Base-by-base conservation (phyloP, 35 echinoderm and acorn worm genomes). In the Patiria miniata region DNA sequence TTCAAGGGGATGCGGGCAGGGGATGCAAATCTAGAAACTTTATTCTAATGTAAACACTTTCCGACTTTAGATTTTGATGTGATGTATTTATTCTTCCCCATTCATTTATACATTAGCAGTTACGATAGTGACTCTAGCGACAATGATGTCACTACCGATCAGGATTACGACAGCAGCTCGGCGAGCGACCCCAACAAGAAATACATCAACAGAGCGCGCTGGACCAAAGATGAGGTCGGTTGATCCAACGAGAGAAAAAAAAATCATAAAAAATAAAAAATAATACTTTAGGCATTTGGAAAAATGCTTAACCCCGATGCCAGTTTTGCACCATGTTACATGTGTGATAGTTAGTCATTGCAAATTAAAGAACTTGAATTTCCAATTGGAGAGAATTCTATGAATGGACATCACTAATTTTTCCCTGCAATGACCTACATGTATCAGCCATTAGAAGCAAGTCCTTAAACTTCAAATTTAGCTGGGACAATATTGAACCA, bases 111-210 rank as follows among this genome's bases (percentile, higher is more conserved):
- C 52, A 60, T 26, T 17, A 29, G 54, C 54, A 59, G 34, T 65
- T 53, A 84, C 57, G 51, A 84, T 18, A 84, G 82, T 60, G 82
- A 84, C 52, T 84, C 82, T 30, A 84, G 82, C 38, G 82, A 84
- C 36, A 37, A 32, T 2, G 82, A 60, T 84, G 33, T 18, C 4
- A 39, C 16, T 30, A 82, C 80, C 18, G 80, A 82, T 32, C 80
- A 82, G n/a, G 65, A 73, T 14, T 73, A 82, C 21, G 53, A 84
- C 12, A 58, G 38, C 53, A 57, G 36, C 52, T 65, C 28, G 28
- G 29, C 15, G 19, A 58, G 53, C 22, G 82, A 84, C 37, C 28
- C 30, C 21, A 7, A 36, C 23, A 36, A 59, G 53, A 84, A 84
- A 84, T 52, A 34, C 52, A 58, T 84, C 55, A 84, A 84, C 18